Conservation (phyloP, 1,140 invertebrate species). For the Drosophila sechellia region DNA sequence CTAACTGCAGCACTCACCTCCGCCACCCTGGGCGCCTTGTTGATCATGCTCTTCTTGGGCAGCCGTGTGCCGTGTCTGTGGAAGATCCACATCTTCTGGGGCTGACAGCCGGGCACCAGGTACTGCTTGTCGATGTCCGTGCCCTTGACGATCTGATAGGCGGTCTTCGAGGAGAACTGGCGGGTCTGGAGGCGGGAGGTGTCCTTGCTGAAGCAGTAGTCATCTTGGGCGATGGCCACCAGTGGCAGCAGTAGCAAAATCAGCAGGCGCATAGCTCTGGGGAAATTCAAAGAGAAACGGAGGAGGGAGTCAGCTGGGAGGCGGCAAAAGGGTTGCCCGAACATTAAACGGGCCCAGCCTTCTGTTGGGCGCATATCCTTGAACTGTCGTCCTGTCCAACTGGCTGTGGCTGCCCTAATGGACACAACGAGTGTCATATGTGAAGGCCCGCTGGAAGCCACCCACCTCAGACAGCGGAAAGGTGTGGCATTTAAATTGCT, state of each 20-base stretch:
- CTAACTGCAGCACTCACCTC: conserved; percentile 71
- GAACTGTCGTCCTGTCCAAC: conserved; percentile 63
- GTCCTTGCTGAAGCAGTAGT: conserved; percentile 87
- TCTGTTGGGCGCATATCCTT: conserved; percentile 60
- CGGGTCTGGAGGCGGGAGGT: conserved; percentile 86
- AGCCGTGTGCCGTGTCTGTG: conserved; percentile 88
- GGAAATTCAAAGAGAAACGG: conserved; percentile 7
- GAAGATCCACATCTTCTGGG: conserved; percentile 88
- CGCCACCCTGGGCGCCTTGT: conserved; percentile 85
- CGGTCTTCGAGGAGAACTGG: conserved; percentile 88
- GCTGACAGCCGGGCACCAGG: conserved; percentile 87
- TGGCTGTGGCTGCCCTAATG: conserved; percentile 35
- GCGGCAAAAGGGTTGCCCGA: conserved; percentile 28
- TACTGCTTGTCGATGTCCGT: conserved; percentile 85
- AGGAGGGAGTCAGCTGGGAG: conserved; percentile 15
- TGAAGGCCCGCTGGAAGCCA: conserved; percentile 26
- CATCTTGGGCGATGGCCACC: conserved; percentile 73
- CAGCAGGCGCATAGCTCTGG: conserved; percentile 62
- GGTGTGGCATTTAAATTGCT: conserved; percentile 82
- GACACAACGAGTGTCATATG: conserved; percentile 66
- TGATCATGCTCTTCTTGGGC: conserved; percentile 86
- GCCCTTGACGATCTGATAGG: conserved; percentile 87
- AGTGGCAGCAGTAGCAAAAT: conserved; percentile 50
- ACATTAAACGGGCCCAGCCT: conserved; percentile 66
- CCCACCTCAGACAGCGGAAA: conserved; percentile 40